phyloP scores from a whole-genome alignment of 2,888 invertebrate genomes.

The Silvanus unidentatus region DNA sequence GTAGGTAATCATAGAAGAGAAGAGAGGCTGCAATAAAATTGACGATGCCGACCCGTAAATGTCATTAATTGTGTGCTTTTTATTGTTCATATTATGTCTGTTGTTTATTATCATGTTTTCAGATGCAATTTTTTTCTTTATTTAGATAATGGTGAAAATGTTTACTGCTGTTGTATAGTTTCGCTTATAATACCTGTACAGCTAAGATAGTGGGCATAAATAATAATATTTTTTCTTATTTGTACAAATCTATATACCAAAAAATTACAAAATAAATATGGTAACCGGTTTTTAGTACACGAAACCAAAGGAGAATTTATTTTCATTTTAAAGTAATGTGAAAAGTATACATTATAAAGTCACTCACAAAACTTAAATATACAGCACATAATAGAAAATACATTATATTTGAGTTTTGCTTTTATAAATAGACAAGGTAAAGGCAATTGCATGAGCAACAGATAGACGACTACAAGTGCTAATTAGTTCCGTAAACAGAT shows the following conservation, averaged over 20 bases:
- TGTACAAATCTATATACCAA: too few relatives aligned
- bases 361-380: too few relatives aligned
- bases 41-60: conserved; percentile 13
- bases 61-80: conserved; percentile 11
- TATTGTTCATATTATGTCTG: conserved; percentile 1
- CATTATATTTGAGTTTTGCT: neutral
- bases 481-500: neutral
- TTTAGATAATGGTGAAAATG: too few relatives aligned
- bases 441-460: conserved; percentile 1
- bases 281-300: conserved; percentile 41
- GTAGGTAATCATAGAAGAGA: too few relatives aligned
- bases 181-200: too few relatives aligned
- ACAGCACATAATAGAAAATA: too few relatives aligned
- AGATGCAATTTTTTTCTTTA: neutral
- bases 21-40: conserved; percentile 17
- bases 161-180: too few relatives aligned
- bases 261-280: conserved; percentile 34
- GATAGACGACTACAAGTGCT: neutral
- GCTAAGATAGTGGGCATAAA: too few relatives aligned
- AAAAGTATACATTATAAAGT: conserved; percentile 37
- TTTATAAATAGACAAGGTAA: neutral
- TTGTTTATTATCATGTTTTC: neutral
- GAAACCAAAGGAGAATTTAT: conserved; percentile 15
- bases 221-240: too few relatives aligned
- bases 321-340: conserved; percentile 39